These are phyloP conservation scores for Euura saliciscinereae DNA, from an alignment of 1,140 invertebrate species.

Conservation along the genomic window DNA sequence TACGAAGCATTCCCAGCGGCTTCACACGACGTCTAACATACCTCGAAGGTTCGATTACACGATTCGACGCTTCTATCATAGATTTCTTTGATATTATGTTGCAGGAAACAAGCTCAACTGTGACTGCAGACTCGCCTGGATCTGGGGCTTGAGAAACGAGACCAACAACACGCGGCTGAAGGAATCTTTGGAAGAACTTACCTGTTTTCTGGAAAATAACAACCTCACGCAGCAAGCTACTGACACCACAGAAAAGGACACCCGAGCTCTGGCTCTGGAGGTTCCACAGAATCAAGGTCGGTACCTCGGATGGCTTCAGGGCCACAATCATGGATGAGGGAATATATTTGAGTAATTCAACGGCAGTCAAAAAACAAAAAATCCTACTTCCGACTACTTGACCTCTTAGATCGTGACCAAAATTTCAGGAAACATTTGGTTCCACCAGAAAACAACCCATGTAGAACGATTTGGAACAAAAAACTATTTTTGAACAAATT, in stretches of 20 bases:
- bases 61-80: too few species aligned
- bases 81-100: neutral
- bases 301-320: neutral
- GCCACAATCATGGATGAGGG: neutral
- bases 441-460: too few species aligned
- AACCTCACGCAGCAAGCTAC: constrained; percentile 43
- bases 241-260: constrained; percentile 38
- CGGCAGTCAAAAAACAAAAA: neutral
- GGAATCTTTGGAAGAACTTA: constrained; percentile 69
- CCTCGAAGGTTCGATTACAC: too few species aligned
- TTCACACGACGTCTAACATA: too few species aligned
- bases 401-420: too few species aligned
- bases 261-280: constrained; percentile 40
- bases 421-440: too few species aligned
- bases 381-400: neutral
- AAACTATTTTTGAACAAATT: too few species aligned
- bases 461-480: too few species aligned
- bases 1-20: too few species aligned
- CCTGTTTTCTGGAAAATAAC: constrained; percentile 68
- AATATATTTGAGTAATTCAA: too few species aligned
- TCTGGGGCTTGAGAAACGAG: constrained; percentile 74
- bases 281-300: constrained; percentile 46
- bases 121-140: constrained; percentile 79
- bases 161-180: constrained; percentile 72
- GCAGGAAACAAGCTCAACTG: constrained; percentile 80